phyloP scores from a whole-genome alignment of 2,113 vertebrate species.

The Chascanopsetta lugubris region DNA sequence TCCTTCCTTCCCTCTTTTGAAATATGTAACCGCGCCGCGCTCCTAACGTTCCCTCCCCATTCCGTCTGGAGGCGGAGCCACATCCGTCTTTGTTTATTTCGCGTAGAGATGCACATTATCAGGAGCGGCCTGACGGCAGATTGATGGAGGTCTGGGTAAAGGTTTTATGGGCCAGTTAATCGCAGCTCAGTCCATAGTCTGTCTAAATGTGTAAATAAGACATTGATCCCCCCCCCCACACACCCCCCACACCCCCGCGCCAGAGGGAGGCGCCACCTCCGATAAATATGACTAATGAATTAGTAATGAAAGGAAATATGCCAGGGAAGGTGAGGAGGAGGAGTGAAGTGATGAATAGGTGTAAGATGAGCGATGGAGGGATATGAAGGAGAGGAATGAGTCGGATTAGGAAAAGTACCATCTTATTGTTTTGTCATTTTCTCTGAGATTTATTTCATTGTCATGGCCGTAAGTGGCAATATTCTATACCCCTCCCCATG shows the following conservation, averaged over 20 bases:
- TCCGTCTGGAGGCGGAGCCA: slow-evolving; percentile 5
- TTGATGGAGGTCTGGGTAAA: slow-evolving; percentile 61
- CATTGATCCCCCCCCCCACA: slow-evolving; percentile 78
- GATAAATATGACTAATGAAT: slow-evolving; percentile 80
- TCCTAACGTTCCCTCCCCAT: no score
- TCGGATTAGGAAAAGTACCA: not conserved
- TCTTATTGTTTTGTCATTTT: slow-evolving; percentile 24
- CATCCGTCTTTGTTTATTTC: slow-evolving; percentile 30
- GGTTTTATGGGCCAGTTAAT: slow-evolving; percentile 74
- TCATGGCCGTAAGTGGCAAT: slow-evolving; percentile 16
- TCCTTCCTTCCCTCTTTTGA: not conserved
- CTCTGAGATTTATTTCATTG: slow-evolving; percentile 26
- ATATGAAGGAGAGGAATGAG: not conserved
- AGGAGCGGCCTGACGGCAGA: slow-evolving; percentile 53
- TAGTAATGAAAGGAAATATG: slow-evolving; percentile 76
- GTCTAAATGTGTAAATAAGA: slow-evolving; percentile 79
- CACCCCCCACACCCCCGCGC: no score
- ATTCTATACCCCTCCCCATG: slow-evolving; percentile 21
- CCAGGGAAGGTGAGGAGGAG: slow-evolving; percentile 39
- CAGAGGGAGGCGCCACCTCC: slow-evolving; percentile 49
- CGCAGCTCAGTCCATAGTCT: slow-evolving; percentile 58
- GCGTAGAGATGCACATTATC: slow-evolving; percentile 41
- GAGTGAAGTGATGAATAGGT: slow-evolving; percentile 9
- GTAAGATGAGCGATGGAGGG: not conserved
- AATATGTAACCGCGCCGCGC: no score